These are phyloP conservation scores for Agapostemon virescens DNA, from an alignment of 2,888 invertebrate genomes.

Conservation along the genomic window DNA sequence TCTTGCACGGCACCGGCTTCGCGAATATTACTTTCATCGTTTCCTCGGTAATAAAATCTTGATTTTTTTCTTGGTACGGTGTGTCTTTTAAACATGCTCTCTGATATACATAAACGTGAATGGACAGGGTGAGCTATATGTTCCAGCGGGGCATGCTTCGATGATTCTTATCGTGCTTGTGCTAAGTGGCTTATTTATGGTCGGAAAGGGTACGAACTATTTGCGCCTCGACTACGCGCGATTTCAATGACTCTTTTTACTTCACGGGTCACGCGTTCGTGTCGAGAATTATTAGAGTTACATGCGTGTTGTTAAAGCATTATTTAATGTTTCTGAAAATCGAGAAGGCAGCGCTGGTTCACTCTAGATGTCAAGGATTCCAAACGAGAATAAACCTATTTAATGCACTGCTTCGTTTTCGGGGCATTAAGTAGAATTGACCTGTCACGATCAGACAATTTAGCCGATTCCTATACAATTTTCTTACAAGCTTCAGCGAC, in stretches of 20 bases:
- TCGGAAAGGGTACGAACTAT: neutral
- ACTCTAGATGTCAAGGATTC: too few relatives aligned
- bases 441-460: too few relatives aligned
- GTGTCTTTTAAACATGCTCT: neutral
- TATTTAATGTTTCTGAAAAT: too few relatives aligned
- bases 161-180: neutral
- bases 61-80: neutral
- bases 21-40: neutral
- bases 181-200: neutral
- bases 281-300: neutral
- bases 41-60: neutral
- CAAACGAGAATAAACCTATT: too few relatives aligned
- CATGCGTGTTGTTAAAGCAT: too few relatives aligned
- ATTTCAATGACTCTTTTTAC: neutral
- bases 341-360: too few relatives aligned
- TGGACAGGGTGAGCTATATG: neutral
- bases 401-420: too few relatives aligned
- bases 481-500: too few relatives aligned
- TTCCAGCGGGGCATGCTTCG: neutral
- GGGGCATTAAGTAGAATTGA: too few relatives aligned
- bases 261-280: neutral
- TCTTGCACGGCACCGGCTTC: neutral
- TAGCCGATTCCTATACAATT: too few relatives aligned
- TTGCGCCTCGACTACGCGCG: neutral
- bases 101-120: neutral